phyloP scores from a whole-genome alignment of 2,113 vertebrate species.

The Morphnarchus princeps region DNA sequence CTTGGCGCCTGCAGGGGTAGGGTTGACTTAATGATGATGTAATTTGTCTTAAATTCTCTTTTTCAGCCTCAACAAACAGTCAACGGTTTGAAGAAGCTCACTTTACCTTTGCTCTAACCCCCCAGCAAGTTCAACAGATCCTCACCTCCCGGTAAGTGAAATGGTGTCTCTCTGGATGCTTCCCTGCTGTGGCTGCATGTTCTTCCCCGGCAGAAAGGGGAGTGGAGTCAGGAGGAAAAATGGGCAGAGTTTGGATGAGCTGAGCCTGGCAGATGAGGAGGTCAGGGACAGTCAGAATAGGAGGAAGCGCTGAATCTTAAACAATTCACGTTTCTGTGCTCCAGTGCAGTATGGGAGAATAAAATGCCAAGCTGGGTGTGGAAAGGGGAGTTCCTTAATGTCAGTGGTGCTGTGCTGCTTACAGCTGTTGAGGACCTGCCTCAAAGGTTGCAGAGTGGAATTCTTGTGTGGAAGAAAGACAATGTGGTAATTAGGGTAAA shows the following conservation, averaged over 20 bases:
- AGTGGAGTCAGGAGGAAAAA: not conserved
- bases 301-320: not conserved
- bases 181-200: not conserved
- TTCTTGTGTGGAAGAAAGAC: not conserved
- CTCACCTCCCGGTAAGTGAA: slow-evolving; percentile 69
- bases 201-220: not conserved
- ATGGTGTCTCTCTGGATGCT: accelerated
- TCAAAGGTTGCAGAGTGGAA: no score
- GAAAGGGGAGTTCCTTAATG: not conserved
- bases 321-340: accelerated
- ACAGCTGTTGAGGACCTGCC: not conserved
- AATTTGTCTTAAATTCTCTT: not conserved
- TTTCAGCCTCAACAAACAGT: slow-evolving; percentile 64
- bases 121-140: slow-evolving; percentile 78
- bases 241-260: not conserved
- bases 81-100: slow-evolving; percentile 76
- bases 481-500: not conserved
- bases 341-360: not conserved
- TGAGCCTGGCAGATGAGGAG: not conserved
- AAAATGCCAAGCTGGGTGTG: not conserved
- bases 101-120: slow-evolving; percentile 74
- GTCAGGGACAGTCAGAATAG: not conserved
- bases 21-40: no score
- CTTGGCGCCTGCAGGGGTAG: accelerated
- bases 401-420: not conserved